These are phyloP conservation scores for Gallinago stenura DNA, from an alignment of 2,797 vertebrate genomes.

Conservation along the genomic window DNA sequence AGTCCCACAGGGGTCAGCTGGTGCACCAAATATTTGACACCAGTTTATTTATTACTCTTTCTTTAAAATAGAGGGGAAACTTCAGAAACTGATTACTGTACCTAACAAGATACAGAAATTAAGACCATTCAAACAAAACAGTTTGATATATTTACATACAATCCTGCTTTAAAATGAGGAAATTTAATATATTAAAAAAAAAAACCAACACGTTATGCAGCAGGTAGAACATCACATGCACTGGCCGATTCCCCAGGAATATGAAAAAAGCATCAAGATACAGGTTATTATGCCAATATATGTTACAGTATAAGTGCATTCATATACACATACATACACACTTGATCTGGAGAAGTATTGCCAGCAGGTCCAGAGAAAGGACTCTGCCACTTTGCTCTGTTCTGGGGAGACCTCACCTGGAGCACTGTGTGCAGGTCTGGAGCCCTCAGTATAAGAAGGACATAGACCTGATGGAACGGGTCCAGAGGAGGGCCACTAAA, in stretches of 20 bases:
- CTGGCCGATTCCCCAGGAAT: not conserved
- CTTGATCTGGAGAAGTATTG: too few relatives aligned
- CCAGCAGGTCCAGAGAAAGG: too few relatives aligned
- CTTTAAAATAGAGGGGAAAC: not conserved
- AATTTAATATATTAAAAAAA: not conserved
- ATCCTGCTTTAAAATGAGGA: not conserved
- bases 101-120: not conserved
- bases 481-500: too few relatives aligned
- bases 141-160: not conserved
- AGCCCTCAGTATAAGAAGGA: too few relatives aligned
- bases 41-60: not conserved
- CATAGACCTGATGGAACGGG: too few relatives aligned
- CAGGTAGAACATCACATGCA: not conserved
- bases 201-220: not conserved
- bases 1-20: not conserved
- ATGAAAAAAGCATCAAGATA: not conserved
- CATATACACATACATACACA: not conserved
- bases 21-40: not conserved
- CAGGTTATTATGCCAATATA: accelerated
- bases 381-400: too few relatives aligned
- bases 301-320: not conserved
- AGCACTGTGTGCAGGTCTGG: too few relatives aligned
- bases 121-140: not conserved
- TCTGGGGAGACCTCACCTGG: too few relatives aligned
- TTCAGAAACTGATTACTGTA: not conserved